A percentile compares a stretch with the other conserved stretches of the same genome.
phyloP scores from a whole-genome alignment of 2,113 vertebrate species.

The Elephas maximus region DNA sequence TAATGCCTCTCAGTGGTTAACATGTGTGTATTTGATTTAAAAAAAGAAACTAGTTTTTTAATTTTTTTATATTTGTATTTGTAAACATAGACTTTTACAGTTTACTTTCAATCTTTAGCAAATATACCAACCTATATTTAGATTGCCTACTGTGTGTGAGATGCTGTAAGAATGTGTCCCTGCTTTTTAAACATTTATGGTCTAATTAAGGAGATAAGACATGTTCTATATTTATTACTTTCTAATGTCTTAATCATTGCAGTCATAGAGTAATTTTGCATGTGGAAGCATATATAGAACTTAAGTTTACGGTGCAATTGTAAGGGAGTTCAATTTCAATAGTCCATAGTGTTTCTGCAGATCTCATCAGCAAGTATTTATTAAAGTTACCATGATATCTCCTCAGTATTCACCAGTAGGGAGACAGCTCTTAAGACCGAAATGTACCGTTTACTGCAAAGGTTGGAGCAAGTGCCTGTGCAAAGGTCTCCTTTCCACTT shows the following conservation, averaged over 20 bases:
- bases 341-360: not conserved
- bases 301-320: conserved; percentile 4
- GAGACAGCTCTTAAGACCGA: not conserved
- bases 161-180: conserved; percentile 8
- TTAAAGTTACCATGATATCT: not conserved
- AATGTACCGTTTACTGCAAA: conserved; percentile 15
- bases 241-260: conserved; percentile 3
- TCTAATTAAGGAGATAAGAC: conserved; percentile 40
- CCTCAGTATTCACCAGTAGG: not conserved
- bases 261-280: not conserved
- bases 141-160: not conserved
- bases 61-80: not conserved
- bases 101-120: conserved; percentile 57
- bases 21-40: conserved; percentile 1
- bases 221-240: not conserved
- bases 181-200: conserved; percentile 16
- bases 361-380: conserved; percentile 20
- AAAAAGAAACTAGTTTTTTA: not conserved
- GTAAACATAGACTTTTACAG: not conserved
- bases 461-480: not conserved
- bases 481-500: not conserved
- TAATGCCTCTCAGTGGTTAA: not conserved
- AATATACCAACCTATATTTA: not conserved
- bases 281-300: not conserved
- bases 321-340: not conserved